Conservation (phyloP, 1,140 invertebrate genomes). For the Pseudobourletiella spinata region DNA sequence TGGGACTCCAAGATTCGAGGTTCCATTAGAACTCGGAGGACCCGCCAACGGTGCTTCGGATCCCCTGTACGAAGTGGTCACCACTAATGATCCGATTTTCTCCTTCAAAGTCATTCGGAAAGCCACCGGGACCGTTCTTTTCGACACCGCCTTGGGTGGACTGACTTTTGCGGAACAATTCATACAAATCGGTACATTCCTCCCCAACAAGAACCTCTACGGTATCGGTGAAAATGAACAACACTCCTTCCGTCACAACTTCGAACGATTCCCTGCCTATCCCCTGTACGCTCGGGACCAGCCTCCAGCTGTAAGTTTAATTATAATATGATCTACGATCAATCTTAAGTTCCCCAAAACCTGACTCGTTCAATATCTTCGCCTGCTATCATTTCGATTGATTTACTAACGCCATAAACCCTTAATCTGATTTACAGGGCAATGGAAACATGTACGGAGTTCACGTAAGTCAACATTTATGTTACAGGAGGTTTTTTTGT, state of each 20-base stretch:
- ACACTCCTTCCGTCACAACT: constrained; percentile 21
- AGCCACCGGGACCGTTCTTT: constrained; percentile 19
- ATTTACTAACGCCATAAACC: no score
- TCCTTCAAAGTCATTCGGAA: constrained; percentile 28
- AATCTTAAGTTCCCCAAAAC: no score
- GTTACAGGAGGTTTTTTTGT: background rate
- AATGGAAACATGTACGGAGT: constrained; percentile 31
- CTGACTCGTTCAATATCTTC: no score
- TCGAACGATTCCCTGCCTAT: constrained; percentile 11
- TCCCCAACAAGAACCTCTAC: constrained; percentile 49
- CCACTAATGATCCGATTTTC: constrained; percentile 21
- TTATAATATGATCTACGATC: no score
- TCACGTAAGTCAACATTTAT: constrained; percentile 6
- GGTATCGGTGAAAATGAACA: constrained; percentile 47
- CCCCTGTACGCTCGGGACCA: constrained; percentile 21
- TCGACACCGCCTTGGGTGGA: constrained; percentile 49
- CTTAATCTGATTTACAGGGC: background rate
- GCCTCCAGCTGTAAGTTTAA: constrained; percentile 1
- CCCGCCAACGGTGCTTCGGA: constrained; percentile 6
- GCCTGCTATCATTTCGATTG: background rate
- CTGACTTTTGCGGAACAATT: constrained; percentile 69
- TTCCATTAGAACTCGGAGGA: constrained; percentile 24
- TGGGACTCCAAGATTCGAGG: constrained; percentile 26
- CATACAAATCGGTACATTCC: constrained; percentile 62
- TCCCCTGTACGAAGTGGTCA: constrained; percentile 20